Evolutionary conservation across 2,797 vertebrate genomes (phyloP).

Genomic region (Arctocebus calabarensis): DNA sequence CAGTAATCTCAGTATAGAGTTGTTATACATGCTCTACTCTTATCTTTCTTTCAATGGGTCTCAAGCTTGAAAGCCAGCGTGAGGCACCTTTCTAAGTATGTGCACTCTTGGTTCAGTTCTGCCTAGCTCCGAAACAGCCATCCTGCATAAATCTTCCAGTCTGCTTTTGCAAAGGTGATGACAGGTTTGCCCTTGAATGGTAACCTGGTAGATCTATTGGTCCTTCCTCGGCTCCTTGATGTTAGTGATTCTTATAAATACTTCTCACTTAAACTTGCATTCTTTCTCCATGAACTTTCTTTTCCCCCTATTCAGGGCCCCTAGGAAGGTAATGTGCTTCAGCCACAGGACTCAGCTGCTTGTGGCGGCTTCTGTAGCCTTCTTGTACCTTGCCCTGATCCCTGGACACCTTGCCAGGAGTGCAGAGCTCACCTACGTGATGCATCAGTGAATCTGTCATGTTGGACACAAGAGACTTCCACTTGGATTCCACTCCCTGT

Average conservation of each 20-base stretch:
- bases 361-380: neutral
- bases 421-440: rapidly evolving
- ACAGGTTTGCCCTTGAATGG: neutral
- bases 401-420: neutral
- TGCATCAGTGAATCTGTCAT: neutral
- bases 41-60: neutral
- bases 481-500: neutral
- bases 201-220: neutral
- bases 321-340: neutral
- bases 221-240: neutral
- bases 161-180: neutral
- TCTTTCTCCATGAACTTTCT: neutral
- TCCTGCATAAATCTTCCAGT: neutral
- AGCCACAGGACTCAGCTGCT: no score
- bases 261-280: neutral
- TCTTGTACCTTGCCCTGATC: neutral
- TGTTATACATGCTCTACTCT: neutral
- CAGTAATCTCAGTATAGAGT: neutral
- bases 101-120: neutral
- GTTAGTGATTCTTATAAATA: neutral
- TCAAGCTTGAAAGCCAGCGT: neutral
- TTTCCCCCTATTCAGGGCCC: neutral
- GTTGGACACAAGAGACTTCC: neutral
- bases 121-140: neutral
- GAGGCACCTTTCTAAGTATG: neutral